Evolutionary conservation across 2,888 invertebrate species (phyloP), one percentile per base, ranked within the genome.

Genomic region (Matsumyia berberina): DNA sequence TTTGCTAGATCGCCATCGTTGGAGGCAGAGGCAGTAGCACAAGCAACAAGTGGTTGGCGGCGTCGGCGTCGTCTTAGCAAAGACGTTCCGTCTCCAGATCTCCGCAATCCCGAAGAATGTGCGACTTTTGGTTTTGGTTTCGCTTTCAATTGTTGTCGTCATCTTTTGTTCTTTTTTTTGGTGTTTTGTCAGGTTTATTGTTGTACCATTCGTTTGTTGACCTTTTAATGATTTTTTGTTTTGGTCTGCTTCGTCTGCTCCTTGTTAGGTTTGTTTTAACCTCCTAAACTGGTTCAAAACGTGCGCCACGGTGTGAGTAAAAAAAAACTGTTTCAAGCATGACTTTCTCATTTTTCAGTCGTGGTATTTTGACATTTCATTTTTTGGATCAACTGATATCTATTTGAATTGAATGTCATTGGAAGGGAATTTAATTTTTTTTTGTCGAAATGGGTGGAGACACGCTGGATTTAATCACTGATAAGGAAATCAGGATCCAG

Each of bases 121-220:
- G 33, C 42, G 57, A 55, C 9, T 44, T 44, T 46, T 5, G n/a
- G 55, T 55, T 72, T 57, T 24, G 33, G 49, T 64, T 81, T 76
- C 74, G 44, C 69, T 81, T 74, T 81, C 74, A 33, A n/a, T 81
- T 39, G 33, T 44, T 46, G 37, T 39, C 51, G 53, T 12, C 44
- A 19, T 49, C 37, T 46, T 33, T 42, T 58, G 17, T 42, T 55
- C 35, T 51, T 51, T 39, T 64, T 64, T 15, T 55, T 58, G 78
- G n/a, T 42, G 57, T 79, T 78, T 79, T 79, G 51, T 72, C 42
- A 17, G 42, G 12, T 81, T 49, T 64, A 58, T 70, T 70, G 51
- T 70, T 69, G 58, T 76, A 70, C 37, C 69, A 57, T 64, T 81
- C 81, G 81, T 81, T 81, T 81, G 81, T 81, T 81, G 81, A 81